Evolutionary conservation across 2,888 invertebrate genomes (phyloP).

Genomic region (Belgica antarctica): DNA sequence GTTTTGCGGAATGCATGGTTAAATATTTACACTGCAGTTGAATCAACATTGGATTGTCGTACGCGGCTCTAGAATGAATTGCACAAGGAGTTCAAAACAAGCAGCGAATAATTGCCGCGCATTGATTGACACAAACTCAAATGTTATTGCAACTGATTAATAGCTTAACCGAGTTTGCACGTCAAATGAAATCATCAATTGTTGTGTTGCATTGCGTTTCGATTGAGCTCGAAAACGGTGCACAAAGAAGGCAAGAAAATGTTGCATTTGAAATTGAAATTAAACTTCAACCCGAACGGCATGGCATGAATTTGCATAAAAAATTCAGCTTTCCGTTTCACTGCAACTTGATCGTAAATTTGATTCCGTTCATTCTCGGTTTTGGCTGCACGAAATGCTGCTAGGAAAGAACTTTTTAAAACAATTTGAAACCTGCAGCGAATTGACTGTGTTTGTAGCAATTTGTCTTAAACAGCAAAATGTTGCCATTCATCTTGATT

Average conservation of each 20-base stretch:
- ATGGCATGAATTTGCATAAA: neutral
- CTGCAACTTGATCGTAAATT: slow-evolving; percentile 7
- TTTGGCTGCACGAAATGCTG: neutral
- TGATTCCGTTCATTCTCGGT: neutral
- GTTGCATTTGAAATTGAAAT: neutral
- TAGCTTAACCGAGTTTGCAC: neutral
- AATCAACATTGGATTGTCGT: neutral
- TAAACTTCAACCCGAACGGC: neutral
- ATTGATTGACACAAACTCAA: slow-evolving; percentile 27
- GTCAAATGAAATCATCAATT: slow-evolving; percentile 42
- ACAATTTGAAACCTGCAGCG: neutral
- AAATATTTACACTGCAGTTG: neutral
- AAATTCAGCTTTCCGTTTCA: slow-evolving; percentile 14
- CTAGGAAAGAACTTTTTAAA: too few relatives aligned
- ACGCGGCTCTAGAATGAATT: neutral
- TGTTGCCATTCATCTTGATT: slow-evolving; percentile 3
- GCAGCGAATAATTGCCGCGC: neutral
- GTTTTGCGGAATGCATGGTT: slow-evolving; percentile 12
- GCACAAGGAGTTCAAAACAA: neutral
- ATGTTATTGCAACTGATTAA: slow-evolving; percentile 37
- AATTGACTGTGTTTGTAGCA: neutral
- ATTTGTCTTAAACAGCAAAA: neutral
- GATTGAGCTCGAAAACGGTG: neutral
- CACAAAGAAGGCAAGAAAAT: too few relatives aligned
- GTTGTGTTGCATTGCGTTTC: slow-evolving; percentile 13